phyloP scores from a whole-genome alignment of 2,888 invertebrate genomes.

The Spisula solida region DNA sequence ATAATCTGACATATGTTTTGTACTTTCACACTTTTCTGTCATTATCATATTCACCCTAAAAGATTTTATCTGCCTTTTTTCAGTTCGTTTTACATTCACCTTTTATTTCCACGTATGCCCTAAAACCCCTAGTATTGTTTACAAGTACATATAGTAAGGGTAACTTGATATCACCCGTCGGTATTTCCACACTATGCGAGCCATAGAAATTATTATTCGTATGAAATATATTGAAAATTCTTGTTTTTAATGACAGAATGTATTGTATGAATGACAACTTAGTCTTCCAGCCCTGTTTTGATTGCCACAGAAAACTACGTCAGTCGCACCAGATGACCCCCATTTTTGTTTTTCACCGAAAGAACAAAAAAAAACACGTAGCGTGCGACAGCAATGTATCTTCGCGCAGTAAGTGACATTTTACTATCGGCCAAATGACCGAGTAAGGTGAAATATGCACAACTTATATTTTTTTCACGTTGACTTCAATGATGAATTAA shows the following conservation, averaged over 20 bases:
- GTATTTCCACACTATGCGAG: neutral
- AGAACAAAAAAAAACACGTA: neutral
- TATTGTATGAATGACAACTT: slow-evolving; percentile 2
- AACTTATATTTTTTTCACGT: slow-evolving; percentile 23
- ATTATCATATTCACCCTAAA: slow-evolving; percentile 62
- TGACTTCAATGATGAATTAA: slow-evolving; percentile 32
- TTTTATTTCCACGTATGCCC: slow-evolving; percentile 12
- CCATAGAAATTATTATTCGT: slow-evolving; percentile 1
- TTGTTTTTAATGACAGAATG: slow-evolving; percentile 17
- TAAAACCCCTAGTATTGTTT: slow-evolving; percentile 20
- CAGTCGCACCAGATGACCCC: neutral
- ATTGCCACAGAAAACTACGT: neutral
- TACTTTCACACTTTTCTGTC: slow-evolving; percentile 65
- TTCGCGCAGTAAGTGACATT: neutral
- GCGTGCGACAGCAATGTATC: neutral
- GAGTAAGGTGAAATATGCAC: neutral
- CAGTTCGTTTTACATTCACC: slow-evolving; percentile 62
- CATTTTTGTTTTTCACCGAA: neutral
- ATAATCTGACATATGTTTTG: slow-evolving; percentile 64
- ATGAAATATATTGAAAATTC: neutral
- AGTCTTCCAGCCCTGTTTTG: neutral
- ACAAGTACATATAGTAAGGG: neutral
- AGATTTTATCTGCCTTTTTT: slow-evolving; percentile 57
- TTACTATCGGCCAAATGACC: slow-evolving; percentile 13
- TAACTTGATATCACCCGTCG: neutral